Conservation (phyloP, 2,113 vertebrate species). For the Apodemus sylvaticus region DNA sequence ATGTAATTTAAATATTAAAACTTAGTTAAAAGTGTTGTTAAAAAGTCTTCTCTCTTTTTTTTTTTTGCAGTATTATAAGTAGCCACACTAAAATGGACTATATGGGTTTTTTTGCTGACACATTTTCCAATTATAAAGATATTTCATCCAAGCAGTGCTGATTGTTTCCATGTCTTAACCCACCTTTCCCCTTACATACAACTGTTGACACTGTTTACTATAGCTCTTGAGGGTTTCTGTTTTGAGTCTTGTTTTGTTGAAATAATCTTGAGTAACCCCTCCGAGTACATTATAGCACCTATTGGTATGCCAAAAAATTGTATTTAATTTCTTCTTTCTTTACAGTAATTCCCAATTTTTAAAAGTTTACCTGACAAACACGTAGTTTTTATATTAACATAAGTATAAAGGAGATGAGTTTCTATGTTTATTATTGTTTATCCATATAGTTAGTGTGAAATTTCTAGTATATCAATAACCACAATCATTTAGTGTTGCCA, state of each 20-base stretch:
- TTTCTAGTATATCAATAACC: conserved; percentile 43
- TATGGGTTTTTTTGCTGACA: conserved; percentile 1
- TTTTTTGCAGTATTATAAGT: conserved; percentile 42
- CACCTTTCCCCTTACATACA: neutral
- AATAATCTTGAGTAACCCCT: conserved; percentile 45
- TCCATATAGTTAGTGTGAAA: conserved; percentile 30
- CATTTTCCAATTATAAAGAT: neutral
- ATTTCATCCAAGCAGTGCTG: conserved; percentile 56
- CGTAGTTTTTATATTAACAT: neutral
- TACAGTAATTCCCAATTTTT: conserved; percentile 22
- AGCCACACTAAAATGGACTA: conserved; percentile 25
- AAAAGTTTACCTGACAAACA: conserved; percentile 12
- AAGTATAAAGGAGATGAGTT: conserved; percentile 54
- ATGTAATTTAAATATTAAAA: conserved; percentile 26
- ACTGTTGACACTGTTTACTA: neutral
- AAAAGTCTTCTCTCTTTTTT: neutral
- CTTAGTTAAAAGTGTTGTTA: neutral
- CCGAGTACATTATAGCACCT: neutral
- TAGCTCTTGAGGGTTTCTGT: neutral
- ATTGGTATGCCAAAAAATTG: neutral
- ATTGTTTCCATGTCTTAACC: conserved; percentile 7
- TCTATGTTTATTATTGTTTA: conserved; percentile 40
- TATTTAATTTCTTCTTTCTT: conserved; percentile 17
- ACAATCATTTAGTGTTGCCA: conserved; percentile 17
- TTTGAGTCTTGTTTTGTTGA: conserved; percentile 35